Percentiles rank a stretch among this genome's conserved stretches.
phyloP scores from a whole-genome alignment of 2,113 vertebrate species.

The Pteropus alecto region DNA sequence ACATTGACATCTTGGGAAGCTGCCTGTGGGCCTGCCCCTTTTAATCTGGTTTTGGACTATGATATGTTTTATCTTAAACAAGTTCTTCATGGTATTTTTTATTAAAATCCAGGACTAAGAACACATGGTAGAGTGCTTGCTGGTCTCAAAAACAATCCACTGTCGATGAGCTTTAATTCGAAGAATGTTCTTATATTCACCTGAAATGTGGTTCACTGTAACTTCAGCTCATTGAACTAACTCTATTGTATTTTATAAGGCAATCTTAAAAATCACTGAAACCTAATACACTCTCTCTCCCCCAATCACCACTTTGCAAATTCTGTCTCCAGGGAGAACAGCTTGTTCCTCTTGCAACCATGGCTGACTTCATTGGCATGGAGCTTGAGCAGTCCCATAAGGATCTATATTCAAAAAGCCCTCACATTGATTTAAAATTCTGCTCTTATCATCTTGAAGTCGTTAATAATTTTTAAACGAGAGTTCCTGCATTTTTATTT shows the following conservation, averaged over 20 bases:
- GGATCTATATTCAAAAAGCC: neutral
- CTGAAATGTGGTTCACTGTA: neutral
- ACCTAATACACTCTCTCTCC: neutral
- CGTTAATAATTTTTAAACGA: neutral
- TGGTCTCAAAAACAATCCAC: neutral
- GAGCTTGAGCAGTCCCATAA: neutral
- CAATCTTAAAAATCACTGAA: neutral
- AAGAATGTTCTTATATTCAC: neutral
- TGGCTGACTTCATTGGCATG: neutral
- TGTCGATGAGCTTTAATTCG: neutral
- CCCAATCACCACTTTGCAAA: rapidly evolving
- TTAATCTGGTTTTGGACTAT: neutral
- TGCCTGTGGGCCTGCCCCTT: neutral
- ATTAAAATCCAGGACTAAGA: neutral
- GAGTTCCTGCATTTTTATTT: neutral
- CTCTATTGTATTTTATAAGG: neutral
- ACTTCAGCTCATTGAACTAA: neutral
- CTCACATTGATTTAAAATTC: neutral
- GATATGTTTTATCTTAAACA: neutral
- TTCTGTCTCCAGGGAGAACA: neutral
- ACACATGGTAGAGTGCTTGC: neutral
- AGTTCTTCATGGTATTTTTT: neutral
- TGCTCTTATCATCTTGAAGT: neutral
- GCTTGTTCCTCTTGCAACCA: neutral
- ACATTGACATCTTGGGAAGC: neutral